Percentiles rank a stretch among this genome's conserved stretches.
phyloP scores from a whole-genome alignment of 2,888 invertebrate species.

The Criorhina ranunculi region DNA sequence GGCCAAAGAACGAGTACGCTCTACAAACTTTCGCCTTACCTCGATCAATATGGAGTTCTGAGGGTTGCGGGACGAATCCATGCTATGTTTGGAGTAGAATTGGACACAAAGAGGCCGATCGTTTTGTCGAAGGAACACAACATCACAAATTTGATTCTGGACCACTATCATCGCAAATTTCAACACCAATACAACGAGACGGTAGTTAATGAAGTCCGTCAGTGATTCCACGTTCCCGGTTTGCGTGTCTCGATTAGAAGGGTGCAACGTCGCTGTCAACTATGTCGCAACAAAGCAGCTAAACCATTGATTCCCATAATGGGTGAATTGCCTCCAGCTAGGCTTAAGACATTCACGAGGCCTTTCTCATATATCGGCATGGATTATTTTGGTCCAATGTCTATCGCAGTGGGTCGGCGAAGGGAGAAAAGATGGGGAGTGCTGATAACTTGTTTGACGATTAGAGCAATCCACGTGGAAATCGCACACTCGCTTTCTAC shows the following conservation, averaged over 20 bases:
- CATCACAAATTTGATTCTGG: not conserved
- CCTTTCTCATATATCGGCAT: no score
- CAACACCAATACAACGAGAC: not conserved
- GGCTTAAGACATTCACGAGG: not conserved
- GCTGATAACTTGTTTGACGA: not conserved
- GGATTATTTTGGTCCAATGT: not conserved
- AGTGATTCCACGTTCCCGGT: no score
- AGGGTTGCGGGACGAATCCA: no score
- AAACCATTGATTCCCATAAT: conserved; percentile 1
- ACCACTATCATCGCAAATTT: not conserved
- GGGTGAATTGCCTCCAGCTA: not conserved
- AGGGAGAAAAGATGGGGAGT: not conserved
- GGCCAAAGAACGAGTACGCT: not conserved
- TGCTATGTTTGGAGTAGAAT: no score
- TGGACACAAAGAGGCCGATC: not conserved
- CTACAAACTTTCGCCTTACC: no score
- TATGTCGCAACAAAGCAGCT: not conserved
- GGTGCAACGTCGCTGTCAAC: no score
- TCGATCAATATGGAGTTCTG: no score
- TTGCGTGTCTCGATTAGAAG: not conserved
- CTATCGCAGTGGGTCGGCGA: not conserved
- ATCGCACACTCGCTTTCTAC: not conserved
- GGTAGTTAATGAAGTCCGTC: not conserved
- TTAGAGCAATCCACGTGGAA: not conserved
- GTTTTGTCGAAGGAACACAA: no score